Percentiles rank a stretch among this genome's conserved stretches.
phyloP scores from a whole-genome alignment of 2,797 vertebrate genomes.

The Intellagama lesueurii region DNA sequence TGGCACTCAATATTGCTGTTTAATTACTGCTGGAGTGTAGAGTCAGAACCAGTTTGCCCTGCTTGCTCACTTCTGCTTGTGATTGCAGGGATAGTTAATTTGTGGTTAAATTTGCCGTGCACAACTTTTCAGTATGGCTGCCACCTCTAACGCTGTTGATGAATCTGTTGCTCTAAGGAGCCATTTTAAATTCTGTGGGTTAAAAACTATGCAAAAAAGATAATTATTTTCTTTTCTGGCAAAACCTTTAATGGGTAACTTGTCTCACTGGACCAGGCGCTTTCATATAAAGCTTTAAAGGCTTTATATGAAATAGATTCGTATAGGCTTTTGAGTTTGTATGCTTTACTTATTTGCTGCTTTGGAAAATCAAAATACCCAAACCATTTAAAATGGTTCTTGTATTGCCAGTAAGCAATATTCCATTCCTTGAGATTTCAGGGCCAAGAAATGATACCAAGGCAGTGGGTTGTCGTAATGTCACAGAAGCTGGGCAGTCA shows the following conservation, averaged over 20 bases:
- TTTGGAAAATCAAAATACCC: background rate
- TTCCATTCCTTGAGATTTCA: no score
- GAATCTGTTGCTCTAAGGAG: background rate
- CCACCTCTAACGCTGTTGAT: background rate
- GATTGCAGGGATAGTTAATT: background rate
- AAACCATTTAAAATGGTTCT: no score
- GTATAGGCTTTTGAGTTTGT: background rate
- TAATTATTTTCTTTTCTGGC: background rate
- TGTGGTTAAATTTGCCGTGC: background rate
- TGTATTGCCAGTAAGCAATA: no score
- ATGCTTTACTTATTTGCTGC: background rate
- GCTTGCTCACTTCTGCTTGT: constrained; percentile 28
- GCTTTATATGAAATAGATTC: background rate
- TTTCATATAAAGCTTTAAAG: background rate
- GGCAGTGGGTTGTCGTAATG: no score
- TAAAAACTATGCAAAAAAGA: background rate
- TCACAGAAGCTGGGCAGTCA: no score
- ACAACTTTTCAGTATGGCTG: background rate
- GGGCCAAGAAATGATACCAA: no score
- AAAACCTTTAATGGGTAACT: background rate
- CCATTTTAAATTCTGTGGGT: background rate
- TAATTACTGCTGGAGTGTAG: constrained; percentile 34
- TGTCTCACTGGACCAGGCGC: background rate
- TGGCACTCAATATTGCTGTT: constrained; percentile 28
- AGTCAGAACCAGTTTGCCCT: constrained; percentile 40